These are phyloP conservation scores for Drosophila melanogaster DNA, from an alignment of 1,140 invertebrate species.

Conservation along the genomic window DNA sequence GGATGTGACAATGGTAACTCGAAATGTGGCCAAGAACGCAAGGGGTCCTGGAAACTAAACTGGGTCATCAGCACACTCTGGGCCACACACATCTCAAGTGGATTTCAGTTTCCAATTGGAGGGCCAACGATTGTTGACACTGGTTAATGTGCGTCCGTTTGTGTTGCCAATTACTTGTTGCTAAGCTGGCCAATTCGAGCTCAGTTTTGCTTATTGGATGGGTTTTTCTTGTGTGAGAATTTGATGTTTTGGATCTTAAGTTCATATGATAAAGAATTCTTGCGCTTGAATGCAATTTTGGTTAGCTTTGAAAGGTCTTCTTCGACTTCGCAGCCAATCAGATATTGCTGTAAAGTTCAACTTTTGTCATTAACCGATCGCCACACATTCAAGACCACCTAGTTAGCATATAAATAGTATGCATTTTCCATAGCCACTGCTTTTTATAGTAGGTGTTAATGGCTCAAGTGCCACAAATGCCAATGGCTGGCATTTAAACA, in stretches of 20 bases:
- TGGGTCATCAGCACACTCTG: conserved; percentile 34
- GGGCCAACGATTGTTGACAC: conserved; percentile 9
- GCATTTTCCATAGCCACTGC: conserved; percentile 9
- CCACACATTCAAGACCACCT: conserved; percentile 6
- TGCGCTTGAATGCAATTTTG: neutral
- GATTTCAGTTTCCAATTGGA: neutral
- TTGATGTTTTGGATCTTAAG: neutral
- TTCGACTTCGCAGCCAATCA: neutral
- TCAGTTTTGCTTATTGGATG: neutral
- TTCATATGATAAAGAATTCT: neutral
- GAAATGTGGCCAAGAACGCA: conserved; percentile 27
- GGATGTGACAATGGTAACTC: conserved; percentile 51
- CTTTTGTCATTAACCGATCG: conserved; percentile 21
- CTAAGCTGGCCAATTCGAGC: conserved; percentile 3
- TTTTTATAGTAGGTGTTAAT: conserved; percentile 22
- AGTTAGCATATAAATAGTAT: conserved; percentile 15
- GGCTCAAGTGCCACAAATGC: conserved; percentile 31
- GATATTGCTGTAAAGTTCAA: conserved; percentile 25
- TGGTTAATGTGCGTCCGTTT: neutral
- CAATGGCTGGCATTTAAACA: conserved; percentile 31
- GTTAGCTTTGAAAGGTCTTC: neutral
- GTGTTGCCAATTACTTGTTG: conserved; percentile 14
- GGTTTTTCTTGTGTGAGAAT: neutral
- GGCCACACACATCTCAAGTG: conserved; percentile 26
- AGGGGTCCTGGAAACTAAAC: conserved; percentile 41